Evolutionary conservation across 2,888 invertebrate species (phyloP).

Genomic region (Tryphoninae sp.): DNA sequence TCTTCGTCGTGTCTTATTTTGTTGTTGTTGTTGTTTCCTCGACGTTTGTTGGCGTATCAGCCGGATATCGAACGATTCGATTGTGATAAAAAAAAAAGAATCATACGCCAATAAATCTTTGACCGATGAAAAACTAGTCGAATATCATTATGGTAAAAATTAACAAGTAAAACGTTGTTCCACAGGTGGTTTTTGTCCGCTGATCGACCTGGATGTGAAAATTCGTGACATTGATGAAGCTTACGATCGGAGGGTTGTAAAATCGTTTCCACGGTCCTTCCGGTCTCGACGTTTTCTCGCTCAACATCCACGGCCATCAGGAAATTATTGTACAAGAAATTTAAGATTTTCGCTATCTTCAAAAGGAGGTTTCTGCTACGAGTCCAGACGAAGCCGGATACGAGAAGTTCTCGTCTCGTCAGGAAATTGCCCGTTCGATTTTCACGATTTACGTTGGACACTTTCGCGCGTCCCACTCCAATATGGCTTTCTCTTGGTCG

Average conservation of each 20-base stretch:
- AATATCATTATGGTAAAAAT: slow-evolving; percentile 24
- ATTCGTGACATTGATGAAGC: background rate
- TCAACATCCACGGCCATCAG: background rate
- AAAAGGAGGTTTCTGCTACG: slow-evolving; percentile 1
- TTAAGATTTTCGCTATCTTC: background rate
- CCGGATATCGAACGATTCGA: slow-evolving; percentile 38
- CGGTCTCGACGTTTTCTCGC: background rate
- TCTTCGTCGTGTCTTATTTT: slow-evolving; percentile 1
- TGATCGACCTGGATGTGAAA: background rate
- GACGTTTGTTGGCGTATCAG: slow-evolving; percentile 24
- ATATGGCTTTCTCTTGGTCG: slow-evolving; percentile 73
- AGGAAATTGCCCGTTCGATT: slow-evolving; percentile 47
- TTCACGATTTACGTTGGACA: slow-evolving; percentile 27
- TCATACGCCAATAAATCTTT: slow-evolving; percentile 1
- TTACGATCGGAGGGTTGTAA: no score
- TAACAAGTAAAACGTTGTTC: background rate
- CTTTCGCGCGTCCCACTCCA: slow-evolving; percentile 65
- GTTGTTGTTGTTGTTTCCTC: slow-evolving; percentile 2
- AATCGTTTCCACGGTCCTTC: background rate
- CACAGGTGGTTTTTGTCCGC: background rate
- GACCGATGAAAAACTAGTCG: slow-evolving; percentile 14
- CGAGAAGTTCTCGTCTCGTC: background rate
- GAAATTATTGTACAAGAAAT: slow-evolving; percentile 40
- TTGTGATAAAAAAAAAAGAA: background rate
- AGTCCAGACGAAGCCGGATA: slow-evolving; percentile 1